Conservation (phyloP, 2,797 vertebrate genomes). For the Lophius americanus region DNA sequence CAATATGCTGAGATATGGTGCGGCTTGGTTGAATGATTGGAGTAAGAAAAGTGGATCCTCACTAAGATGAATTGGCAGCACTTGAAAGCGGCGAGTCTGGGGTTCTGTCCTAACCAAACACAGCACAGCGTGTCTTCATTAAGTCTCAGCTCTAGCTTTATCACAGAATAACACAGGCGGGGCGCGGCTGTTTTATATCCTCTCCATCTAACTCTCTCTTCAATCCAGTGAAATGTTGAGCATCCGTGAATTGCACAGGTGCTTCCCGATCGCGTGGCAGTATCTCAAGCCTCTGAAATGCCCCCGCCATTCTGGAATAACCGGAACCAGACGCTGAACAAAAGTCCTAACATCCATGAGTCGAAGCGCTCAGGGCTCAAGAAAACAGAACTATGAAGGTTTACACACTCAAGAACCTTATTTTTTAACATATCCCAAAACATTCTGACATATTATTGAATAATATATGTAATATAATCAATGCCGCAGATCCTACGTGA, state of each 20-base stretch:
- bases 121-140: slow-evolving; percentile 70
- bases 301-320: slow-evolving; percentile 37
- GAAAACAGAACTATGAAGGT: slow-evolving; percentile 26
- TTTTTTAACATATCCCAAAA: too few species aligned
- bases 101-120: slow-evolving; percentile 60
- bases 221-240: slow-evolving; percentile 45
- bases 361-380: slow-evolving; percentile 19
- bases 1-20: slow-evolving; percentile 50
- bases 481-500: too few species aligned
- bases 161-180: slow-evolving; percentile 60
- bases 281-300: slow-evolving; percentile 42
- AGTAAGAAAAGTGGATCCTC: slow-evolving; percentile 69
- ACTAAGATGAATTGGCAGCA: slow-evolving; percentile 78
- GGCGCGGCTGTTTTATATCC: slow-evolving; percentile 44
- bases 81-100: slow-evolving; percentile 70
- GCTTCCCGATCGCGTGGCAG: slow-evolving; percentile 20
- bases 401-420: too few species aligned
- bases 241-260: slow-evolving; percentile 58
- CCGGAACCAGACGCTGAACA: slow-evolving; percentile 59
- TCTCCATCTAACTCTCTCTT: slow-evolving; percentile 44
- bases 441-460: too few species aligned
- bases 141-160: slow-evolving; percentile 65
- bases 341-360: slow-evolving; percentile 9
- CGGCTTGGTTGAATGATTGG: slow-evolving; percentile 63
- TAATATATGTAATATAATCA: too few species aligned